These are phyloP conservation scores for Hedychridium roseum DNA, from an alignment of 2,888 invertebrate genomes.

Conservation along the genomic window DNA sequence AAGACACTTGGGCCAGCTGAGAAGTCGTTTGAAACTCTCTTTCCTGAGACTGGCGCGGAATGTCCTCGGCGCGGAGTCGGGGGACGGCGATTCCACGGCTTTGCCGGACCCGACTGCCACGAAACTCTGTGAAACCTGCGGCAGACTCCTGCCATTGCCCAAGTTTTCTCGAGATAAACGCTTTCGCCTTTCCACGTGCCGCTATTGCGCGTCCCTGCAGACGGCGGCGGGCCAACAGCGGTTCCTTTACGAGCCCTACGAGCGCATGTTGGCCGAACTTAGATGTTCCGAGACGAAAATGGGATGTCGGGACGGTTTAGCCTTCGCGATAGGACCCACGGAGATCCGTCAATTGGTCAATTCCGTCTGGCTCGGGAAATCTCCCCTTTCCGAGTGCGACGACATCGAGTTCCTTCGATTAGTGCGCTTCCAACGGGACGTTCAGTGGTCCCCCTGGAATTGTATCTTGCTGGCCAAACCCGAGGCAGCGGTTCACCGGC, in stretches of 20 bases:
- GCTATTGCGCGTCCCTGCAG: constrained; percentile 21
- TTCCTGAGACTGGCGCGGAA: constrained; percentile 24
- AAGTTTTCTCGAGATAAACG: constrained; percentile 20
- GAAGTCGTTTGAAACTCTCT: constrained; percentile 17
- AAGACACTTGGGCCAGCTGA: no score
- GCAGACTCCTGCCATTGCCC: constrained; percentile 20
- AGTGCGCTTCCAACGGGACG: constrained; percentile 78
- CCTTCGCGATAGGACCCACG: constrained; percentile 80
- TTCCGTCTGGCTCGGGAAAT: constrained; percentile 89
- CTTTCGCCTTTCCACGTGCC: constrained; percentile 19
- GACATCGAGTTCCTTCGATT: constrained; percentile 78
- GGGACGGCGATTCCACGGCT: not conserved
- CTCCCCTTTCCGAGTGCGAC: constrained; percentile 81
- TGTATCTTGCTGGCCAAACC: constrained; percentile 83
- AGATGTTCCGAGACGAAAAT: constrained; percentile 66
- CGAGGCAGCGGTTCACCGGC: constrained; percentile 81
- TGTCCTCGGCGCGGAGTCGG: constrained; percentile 1
- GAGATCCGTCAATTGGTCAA: constrained; percentile 85
- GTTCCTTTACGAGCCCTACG: constrained; percentile 68
- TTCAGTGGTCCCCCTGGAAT: constrained; percentile 96
- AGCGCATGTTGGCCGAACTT: constrained; percentile 71
- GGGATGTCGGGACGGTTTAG: constrained; percentile 71
- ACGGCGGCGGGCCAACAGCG: constrained; percentile 20
- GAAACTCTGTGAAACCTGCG: constrained; percentile 23
- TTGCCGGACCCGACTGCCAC: constrained; percentile 1